phyloP scores from a whole-genome alignment of 2,113 vertebrate species.

The Columba janthina region DNA sequence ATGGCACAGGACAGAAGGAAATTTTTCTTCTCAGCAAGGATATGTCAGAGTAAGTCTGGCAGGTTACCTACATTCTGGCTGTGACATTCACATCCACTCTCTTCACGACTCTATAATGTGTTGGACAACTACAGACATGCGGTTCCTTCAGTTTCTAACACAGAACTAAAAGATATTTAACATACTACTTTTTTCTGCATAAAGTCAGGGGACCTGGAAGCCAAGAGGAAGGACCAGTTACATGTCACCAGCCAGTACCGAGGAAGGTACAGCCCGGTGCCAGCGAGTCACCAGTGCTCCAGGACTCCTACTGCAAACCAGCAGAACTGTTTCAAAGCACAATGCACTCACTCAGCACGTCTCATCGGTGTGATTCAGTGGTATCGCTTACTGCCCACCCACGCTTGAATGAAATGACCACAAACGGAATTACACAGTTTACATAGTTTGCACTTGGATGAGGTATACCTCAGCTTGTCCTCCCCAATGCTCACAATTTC shows the following conservation, averaged over 20 bases:
- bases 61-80: background rate
- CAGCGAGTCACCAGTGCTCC: accelerated
- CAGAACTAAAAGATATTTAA: background rate
- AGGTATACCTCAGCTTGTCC: background rate
- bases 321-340: accelerated
- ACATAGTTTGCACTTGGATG: background rate
- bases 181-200: background rate
- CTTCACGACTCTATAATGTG: accelerated
- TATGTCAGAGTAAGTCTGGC: background rate
- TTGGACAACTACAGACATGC: background rate
- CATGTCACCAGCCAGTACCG: background rate
- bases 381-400: background rate
- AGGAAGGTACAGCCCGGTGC: background rate
- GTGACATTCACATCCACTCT: background rate
- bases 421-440: background rate
- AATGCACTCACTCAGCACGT: accelerated
- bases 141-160: background rate
- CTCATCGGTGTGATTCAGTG: background rate
- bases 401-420: background rate
- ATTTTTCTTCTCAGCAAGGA: background rate
- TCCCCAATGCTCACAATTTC: background rate
- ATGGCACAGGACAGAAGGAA: background rate
- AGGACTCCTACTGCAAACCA: background rate
- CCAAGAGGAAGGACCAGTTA: background rate
- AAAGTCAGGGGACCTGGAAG: background rate